A percentile compares a stretch with the other conserved stretches of the same genome.
phyloP scores from a whole-genome alignment of 2,888 invertebrate genomes.

The Papilio demoleus region DNA sequence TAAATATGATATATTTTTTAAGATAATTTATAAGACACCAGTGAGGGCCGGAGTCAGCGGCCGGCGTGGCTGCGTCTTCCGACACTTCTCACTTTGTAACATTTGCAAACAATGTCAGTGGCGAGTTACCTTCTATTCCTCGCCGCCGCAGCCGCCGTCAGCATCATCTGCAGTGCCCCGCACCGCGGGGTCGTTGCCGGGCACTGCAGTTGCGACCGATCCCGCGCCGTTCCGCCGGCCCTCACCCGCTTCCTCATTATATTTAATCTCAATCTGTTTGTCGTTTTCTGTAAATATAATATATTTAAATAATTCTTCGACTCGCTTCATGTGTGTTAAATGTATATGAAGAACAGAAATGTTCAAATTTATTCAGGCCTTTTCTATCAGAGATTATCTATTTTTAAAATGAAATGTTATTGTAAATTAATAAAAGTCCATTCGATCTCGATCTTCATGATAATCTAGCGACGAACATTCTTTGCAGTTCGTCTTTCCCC shows the following conservation, averaged over 20 bases:
- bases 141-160: background rate
- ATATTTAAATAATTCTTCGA: constrained; percentile 22
- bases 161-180: background rate
- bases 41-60: background rate
- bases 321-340: constrained; percentile 22
- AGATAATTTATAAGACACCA: constrained; percentile 37
- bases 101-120: background rate
- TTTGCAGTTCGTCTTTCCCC: background rate
- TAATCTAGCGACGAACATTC: too few species aligned
- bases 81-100: background rate
- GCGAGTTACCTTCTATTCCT: constrained; percentile 1
- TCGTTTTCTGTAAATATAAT: constrained; percentile 17
- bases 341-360: constrained; percentile 22
- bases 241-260: constrained; percentile 10
- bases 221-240: background rate
- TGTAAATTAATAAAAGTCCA: constrained; percentile 22
- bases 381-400: constrained; percentile 58
- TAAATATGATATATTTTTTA: constrained; percentile 52
- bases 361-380: constrained; percentile 18
- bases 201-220: too few species aligned
- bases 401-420: constrained; percentile 55
- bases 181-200: too few species aligned
- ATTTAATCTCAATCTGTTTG: background rate
- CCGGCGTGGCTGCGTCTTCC: background rate
- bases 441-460: too few species aligned